These are phyloP conservation scores for Hoplias malabaricus DNA, from an alignment of 2,113 vertebrate species.

Conservation along the genomic window DNA sequence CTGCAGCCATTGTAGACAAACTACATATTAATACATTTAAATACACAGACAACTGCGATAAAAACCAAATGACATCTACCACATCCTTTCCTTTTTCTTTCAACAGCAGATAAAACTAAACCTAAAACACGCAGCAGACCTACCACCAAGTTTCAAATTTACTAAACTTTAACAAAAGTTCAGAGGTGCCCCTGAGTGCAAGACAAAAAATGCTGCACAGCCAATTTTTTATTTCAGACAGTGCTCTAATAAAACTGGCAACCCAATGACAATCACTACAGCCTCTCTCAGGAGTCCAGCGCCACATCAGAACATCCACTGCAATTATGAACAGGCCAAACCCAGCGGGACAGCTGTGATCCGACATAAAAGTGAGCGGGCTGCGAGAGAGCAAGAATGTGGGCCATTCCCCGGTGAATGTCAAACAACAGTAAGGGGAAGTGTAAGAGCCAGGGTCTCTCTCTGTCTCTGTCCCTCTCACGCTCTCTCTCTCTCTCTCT, in stretches of 20 bases:
- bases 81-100: not conserved
- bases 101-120: not conserved
- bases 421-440: constrained; percentile 9
- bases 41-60: no score
- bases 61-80: no score
- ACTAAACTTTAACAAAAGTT: constrained; percentile 14
- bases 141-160: not conserved
- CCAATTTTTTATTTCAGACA: constrained; percentile 27
- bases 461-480: not conserved
- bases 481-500: not conserved
- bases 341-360: constrained; percentile 36
- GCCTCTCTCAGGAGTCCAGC: constrained; percentile 8
- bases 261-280: constrained; percentile 29
- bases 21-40: no score
- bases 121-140: not conserved
- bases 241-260: constrained; percentile 32
- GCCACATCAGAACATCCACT: constrained; percentile 22
- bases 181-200: not conserved
- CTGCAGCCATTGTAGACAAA: no score
- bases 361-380: constrained; percentile 30
- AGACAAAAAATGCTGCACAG: constrained; percentile 20
- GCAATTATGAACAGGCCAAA: constrained; percentile 45
- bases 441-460: not conserved
- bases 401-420: constrained; percentile 24
- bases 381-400: constrained; percentile 28